Evolutionary conservation across 1,140 invertebrate species (phyloP).

Genomic region (Heliothis subflexa): DNA sequence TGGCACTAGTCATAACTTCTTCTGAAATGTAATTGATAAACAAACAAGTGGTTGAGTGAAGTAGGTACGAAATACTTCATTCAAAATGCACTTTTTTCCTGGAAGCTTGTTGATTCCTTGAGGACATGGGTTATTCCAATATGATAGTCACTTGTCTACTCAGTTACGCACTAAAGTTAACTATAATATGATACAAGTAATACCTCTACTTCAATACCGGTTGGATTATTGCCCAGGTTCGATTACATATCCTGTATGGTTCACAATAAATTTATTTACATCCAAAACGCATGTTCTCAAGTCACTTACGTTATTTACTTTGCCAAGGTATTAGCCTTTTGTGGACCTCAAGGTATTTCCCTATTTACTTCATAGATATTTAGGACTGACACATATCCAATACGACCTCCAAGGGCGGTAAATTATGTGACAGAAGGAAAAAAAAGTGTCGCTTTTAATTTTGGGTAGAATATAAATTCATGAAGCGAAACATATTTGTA

Average conservation of each 20-base stretch:
- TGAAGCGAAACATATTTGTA: too few species aligned
- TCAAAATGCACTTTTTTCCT: not conserved
- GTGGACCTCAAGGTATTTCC: conserved; percentile 23
- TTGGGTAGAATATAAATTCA: not conserved
- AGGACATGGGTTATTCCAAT: conserved; percentile 17
- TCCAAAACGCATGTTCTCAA: not conserved
- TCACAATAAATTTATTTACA: not conserved
- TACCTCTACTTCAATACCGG: not conserved
- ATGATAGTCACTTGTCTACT: not conserved
- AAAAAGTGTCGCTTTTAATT: not conserved
- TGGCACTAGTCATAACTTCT: too few species aligned
- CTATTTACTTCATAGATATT: conserved; percentile 34
- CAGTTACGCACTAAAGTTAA: not conserved
- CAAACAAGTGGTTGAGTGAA: too few species aligned
- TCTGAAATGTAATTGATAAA: too few species aligned
- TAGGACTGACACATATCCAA: conserved; percentile 23
- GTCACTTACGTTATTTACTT: conserved; percentile 1
- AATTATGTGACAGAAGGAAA: not conserved
- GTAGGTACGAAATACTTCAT: not conserved
- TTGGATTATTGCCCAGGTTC: conserved; percentile 4
- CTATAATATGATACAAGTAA: not conserved
- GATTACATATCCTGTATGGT: not conserved
- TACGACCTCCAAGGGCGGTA: conserved; percentile 3
- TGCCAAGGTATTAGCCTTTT: not conserved
- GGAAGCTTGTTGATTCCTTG: conserved; percentile 1